A percentile compares a stretch with the other conserved stretches of the same genome.
phyloP scores from a whole-genome alignment of 2,797 vertebrate genomes.

The Amphiprion clarkii region DNA sequence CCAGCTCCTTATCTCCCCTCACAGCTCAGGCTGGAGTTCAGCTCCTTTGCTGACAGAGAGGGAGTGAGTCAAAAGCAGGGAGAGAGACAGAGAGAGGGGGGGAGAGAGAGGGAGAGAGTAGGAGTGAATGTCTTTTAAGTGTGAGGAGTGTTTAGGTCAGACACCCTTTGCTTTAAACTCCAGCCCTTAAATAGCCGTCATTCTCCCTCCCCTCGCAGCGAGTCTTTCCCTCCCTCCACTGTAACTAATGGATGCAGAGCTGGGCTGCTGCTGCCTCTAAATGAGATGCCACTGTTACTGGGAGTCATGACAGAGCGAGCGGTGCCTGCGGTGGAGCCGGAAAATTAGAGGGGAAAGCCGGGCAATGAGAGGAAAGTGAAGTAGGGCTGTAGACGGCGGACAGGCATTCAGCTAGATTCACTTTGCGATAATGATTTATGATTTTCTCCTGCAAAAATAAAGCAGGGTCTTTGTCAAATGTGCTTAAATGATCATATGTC shows the following conservation, averaged over 20 bases:
- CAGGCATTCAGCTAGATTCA: slow-evolving; percentile 28
- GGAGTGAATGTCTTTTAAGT: slow-evolving; percentile 77
- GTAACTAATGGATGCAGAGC: slow-evolving; percentile 74
- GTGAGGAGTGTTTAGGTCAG: slow-evolving; percentile 80
- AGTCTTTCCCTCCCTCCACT: slow-evolving; percentile 62
- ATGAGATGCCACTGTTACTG: slow-evolving; percentile 78
- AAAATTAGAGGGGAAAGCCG: slow-evolving; percentile 66
- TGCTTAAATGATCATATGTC: slow-evolving; percentile 2
- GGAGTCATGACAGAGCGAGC: slow-evolving; percentile 68
- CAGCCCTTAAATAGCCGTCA: slow-evolving; percentile 81
- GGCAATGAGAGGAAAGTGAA: slow-evolving; percentile 64
- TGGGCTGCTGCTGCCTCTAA: slow-evolving; percentile 65
- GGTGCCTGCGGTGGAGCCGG: slow-evolving; percentile 59
- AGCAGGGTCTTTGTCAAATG: neutral
- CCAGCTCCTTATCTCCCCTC: slow-evolving; percentile 66
- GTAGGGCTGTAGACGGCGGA: slow-evolving; percentile 46
- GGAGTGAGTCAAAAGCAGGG: slow-evolving; percentile 12
- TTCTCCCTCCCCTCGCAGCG: slow-evolving; percentile 48
- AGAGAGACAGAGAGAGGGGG: slow-evolving; percentile 44
- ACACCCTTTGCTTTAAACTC: slow-evolving; percentile 75
- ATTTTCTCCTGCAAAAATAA: slow-evolving; percentile 20
- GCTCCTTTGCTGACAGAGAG: slow-evolving; percentile 59
- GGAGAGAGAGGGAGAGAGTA: slow-evolving; percentile 46
- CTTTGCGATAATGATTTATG: slow-evolving; percentile 37
- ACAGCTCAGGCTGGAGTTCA: slow-evolving; percentile 60